Evolutionary conservation across 2,888 invertebrate species (phyloP), one percentile per base, ranked within the genome.

Genomic region (Calliopum simillimum): DNA sequence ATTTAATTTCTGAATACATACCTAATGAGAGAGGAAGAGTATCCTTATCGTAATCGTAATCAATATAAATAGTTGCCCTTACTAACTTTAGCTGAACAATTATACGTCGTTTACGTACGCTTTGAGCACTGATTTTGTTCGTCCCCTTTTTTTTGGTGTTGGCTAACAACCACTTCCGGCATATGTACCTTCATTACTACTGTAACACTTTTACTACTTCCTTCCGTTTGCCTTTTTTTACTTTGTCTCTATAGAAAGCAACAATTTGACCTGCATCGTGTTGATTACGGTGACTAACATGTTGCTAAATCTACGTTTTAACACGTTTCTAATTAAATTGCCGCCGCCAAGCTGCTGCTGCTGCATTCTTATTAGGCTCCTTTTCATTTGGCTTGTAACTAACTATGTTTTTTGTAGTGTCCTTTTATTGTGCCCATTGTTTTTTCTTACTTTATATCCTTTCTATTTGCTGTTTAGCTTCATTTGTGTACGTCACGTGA

Each of bases 281-380:
- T 33, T 33, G 33, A 33, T 33, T 33, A 33, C 33, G 33, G 8
- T 33, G 33, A 33, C 33, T 33, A 33, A 33, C 33, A 33, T 8
- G 33, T 43, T 33, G 47, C 16, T 25, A 49, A 63, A 49, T 49
- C 25, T 23, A 49, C 16, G 47, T 16, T 51, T 51, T 49, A 63
- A 46, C 63, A 63, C 63, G 63, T 63, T 33, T 25, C 49, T 46
- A 63, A 63, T 63, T 63, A 49, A 62, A 46, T 21, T 33, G n/a
- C n/a, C 56, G 33, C 61, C 3, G 61, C 61, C 56, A 61, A 19
- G 16, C 44, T n/a, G n/a, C n/a, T n/a, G n/a, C n/a, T n/a, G 8
- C 33, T 33, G 33, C 33, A 33, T 8, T 33, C 33, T 1, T 3
- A 33, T 33, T 6, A 33, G 33, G 33, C 33, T 33, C 47, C 47